Evolutionary conservation across 2,797 vertebrate species (phyloP).

Genomic region (Melanotaenia boesemani): DNA sequence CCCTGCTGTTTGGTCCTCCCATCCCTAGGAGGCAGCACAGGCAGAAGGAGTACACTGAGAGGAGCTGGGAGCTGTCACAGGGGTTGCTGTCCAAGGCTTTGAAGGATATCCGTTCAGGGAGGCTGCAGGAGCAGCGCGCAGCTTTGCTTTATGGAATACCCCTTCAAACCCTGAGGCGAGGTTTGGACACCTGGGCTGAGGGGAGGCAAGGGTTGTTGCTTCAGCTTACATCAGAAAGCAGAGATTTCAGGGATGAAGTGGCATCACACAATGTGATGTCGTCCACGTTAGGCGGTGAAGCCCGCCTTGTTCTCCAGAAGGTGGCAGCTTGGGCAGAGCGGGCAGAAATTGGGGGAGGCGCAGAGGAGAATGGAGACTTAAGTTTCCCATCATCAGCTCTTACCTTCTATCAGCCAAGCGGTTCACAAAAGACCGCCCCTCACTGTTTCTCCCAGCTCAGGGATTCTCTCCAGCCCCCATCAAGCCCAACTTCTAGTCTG

Average conservation of each 20-base stretch:
- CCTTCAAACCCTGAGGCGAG: constrained; percentile 94
- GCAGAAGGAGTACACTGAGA: constrained; percentile 98
- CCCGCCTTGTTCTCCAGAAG: constrained; percentile 94
- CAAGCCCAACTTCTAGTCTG: constrained; percentile 76
- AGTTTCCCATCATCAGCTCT: constrained; percentile 92
- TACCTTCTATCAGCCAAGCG: constrained; percentile 90
- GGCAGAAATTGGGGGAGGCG: constrained; percentile 90
- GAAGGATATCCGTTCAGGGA: constrained; percentile 99
- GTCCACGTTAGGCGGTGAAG: constrained; percentile 90
- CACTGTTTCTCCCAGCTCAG: constrained; percentile 83
- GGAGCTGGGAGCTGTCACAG: constrained; percentile 99
- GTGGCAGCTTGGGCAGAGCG: constrained; percentile 95
- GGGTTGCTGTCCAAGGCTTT: constrained; percentile 99
- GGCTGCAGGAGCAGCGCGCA: constrained; percentile 97
- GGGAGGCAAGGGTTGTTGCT: constrained; percentile 88
- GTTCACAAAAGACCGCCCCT: constrained; percentile 91
- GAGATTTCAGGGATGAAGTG: constrained; percentile 82
- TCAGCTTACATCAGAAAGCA: constrained; percentile 87
- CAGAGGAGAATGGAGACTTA: constrained; percentile 90
- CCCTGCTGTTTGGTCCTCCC: constrained; percentile 86
- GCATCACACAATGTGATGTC: constrained; percentile 68
- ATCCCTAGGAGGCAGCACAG: constrained; percentile 93
- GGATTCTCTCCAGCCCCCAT: constrained; percentile 74
- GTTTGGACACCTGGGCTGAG: constrained; percentile 93
- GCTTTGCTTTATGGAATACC: constrained; percentile 99